Conservation (phyloP, 2,888 invertebrate genomes). For the Drosophila nigritarsus region DNA sequence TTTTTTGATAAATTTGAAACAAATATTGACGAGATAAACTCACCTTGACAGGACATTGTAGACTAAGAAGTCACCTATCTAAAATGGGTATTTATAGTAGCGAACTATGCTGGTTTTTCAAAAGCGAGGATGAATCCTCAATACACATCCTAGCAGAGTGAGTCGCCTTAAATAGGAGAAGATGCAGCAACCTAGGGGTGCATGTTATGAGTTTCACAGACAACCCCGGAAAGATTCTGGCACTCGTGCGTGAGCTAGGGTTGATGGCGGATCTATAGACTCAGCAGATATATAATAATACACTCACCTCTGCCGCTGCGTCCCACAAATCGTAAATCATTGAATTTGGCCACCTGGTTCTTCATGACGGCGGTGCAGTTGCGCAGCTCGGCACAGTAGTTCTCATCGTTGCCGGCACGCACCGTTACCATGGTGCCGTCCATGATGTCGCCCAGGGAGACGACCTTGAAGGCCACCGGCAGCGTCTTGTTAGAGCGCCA, state of each 20-base stretch:
- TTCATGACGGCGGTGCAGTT: constrained; percentile 99
- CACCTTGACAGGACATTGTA: too few species aligned
- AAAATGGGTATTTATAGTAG: too few species aligned
- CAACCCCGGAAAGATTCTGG: too few species aligned
- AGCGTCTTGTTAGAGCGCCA: constrained; percentile 99
- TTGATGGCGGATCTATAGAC: too few species aligned
- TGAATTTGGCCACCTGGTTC: constrained; percentile 99
- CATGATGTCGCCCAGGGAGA: constrained; percentile 96
- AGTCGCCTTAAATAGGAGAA: too few species aligned
- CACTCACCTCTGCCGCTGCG: constrained; percentile 98
- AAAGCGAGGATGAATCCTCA: too few species aligned
- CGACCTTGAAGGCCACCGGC: constrained; percentile 98
- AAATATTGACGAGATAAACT: neutral
- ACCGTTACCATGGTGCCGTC: constrained; percentile 99
- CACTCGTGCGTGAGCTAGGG: too few species aligned
- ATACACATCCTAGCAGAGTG: too few species aligned
- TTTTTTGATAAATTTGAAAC: neutral
- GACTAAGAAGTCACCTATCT: too few species aligned
- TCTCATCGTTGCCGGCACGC: constrained; percentile 98
- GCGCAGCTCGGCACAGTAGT: constrained; percentile 97
- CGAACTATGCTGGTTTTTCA: too few species aligned
- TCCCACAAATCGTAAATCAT: constrained; percentile 99
- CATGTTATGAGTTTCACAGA: too few species aligned
- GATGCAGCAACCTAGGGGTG: too few species aligned
- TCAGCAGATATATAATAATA: neutral